Evolutionary conservation across 2,888 invertebrate species (phyloP), one percentile per base, ranked within the genome.

Genomic region (Parnassius mnemosyne): DNA sequence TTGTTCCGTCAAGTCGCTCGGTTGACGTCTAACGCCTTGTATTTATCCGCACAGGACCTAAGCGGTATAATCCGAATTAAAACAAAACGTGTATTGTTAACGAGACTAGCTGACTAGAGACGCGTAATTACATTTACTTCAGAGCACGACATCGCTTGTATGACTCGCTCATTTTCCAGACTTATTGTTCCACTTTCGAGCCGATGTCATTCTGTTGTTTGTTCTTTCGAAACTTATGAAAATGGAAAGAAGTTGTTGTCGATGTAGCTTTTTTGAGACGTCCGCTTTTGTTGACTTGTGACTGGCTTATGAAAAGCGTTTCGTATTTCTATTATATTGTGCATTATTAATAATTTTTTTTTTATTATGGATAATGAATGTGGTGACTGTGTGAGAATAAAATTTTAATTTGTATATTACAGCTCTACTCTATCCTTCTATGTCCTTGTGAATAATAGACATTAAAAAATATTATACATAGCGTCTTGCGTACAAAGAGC

Each of bases 1-100:
- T 89, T 88, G 88, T 85, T 78, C 82, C 83, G 83, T 83, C 85
- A 79, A 79, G 84, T 80, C 84, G 73, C 71, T 75, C 74, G 79
- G 80, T 77, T 77, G 78, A 79, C 83, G 81, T 83, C 87, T 82
- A 81, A 85, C 80, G 84, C 83, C 84, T 83, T 84, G 82, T 82
- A 86, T 87, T 89, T 87, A 88, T 80, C 75, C 79, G 74, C 76
- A 76, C 73, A 61, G 74, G 13, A 75, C 74, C 78, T 81, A 75
- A 82, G 79, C 82, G 72, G 77, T 80, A 78, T 83, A 83, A 83
- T 84, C 80, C 76, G 75, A 74, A 77, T 79, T 79, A 74, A 77
- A 77, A 78, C 75, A 71, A 79, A 79, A 80, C 79, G 77, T 78
- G 75, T 52, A 57, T 56, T 57, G 57, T 53, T 76, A 78, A 71